Conservation (phyloP, 1,140 invertebrate genomes). For the Rhagoletis zephyria region DNA sequence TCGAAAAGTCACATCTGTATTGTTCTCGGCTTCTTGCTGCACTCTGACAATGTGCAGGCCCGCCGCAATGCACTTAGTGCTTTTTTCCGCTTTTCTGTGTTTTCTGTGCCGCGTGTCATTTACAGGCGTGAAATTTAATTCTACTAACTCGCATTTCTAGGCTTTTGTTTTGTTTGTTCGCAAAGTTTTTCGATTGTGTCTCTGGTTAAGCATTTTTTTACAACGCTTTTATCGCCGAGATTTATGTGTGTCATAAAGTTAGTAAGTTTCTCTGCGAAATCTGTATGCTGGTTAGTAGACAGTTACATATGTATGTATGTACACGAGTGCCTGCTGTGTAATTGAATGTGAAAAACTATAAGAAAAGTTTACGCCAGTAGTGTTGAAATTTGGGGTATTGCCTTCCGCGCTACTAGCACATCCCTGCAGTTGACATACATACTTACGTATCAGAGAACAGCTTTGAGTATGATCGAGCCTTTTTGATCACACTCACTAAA, state of each 20-base stretch:
- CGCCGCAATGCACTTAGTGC: background rate
- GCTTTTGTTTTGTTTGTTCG: background rate
- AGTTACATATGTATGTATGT: background rate
- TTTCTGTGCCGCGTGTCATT: slow-evolving; percentile 42
- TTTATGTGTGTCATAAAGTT: slow-evolving; percentile 54
- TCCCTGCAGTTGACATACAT: background rate
- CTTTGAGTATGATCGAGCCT: no score
- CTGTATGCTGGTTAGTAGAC: background rate
- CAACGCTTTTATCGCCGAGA: slow-evolving; percentile 42
- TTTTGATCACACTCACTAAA: no score
- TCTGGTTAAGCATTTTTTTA: slow-evolving; percentile 4
- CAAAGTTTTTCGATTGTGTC: slow-evolving; percentile 21
- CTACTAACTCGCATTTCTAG: slow-evolving; percentile 3
- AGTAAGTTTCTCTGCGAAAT: slow-evolving; percentile 19
- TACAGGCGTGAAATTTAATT: slow-evolving; percentile 47
- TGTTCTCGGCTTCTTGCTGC: background rate
- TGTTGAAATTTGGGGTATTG: background rate
- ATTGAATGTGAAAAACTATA: slow-evolving; percentile 50
- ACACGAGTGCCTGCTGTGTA: background rate
- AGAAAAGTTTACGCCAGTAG: slow-evolving; percentile 22
- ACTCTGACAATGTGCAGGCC: background rate
- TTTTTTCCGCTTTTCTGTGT: background rate
- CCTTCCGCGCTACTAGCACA: background rate
- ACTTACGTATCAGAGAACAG: background rate
- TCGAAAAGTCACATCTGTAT: slow-evolving; percentile 12